A percentile compares a stretch with the other conserved stretches of the same genome.
Conservation (phyloP, 1,140 invertebrate genomes). For the Thaumatotibia leucotreta region DNA sequence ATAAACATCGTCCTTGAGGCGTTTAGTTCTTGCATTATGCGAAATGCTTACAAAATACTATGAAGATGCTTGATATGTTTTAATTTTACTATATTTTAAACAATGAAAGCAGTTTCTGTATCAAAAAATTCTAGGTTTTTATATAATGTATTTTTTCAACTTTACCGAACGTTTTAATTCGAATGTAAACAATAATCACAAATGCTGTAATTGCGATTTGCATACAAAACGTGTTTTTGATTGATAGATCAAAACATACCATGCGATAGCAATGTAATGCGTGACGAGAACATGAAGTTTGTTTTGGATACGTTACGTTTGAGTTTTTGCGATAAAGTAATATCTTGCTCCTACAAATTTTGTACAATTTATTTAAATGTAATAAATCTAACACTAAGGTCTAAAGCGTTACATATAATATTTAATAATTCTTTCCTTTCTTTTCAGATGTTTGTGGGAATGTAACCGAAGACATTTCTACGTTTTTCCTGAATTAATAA, state of each 20-base stretch:
- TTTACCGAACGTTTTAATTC: too few relatives aligned
- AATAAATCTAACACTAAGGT: neutral
- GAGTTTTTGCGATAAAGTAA: neutral
- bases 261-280: too few relatives aligned
- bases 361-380: neutral
- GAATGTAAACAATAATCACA: too few relatives aligned
- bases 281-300: neutral
- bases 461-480: constrained; percentile 1
- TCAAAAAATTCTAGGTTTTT: too few relatives aligned
- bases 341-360: neutral
- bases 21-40: neutral
- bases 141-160: too few relatives aligned
- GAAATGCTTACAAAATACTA: too few relatives aligned
- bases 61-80: too few relatives aligned
- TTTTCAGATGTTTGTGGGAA: constrained; percentile 2
- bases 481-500: neutral
- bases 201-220: too few relatives aligned
- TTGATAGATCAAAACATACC: neutral
- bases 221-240: too few relatives aligned
- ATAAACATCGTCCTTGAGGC: neutral
- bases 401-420: neutral
- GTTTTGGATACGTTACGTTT: neutral
- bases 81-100: too few relatives aligned
- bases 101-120: too few relatives aligned
- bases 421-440: too few relatives aligned